Conservation (phyloP, 2,113 vertebrate genomes). For the Mormyrus iriodes region DNA sequence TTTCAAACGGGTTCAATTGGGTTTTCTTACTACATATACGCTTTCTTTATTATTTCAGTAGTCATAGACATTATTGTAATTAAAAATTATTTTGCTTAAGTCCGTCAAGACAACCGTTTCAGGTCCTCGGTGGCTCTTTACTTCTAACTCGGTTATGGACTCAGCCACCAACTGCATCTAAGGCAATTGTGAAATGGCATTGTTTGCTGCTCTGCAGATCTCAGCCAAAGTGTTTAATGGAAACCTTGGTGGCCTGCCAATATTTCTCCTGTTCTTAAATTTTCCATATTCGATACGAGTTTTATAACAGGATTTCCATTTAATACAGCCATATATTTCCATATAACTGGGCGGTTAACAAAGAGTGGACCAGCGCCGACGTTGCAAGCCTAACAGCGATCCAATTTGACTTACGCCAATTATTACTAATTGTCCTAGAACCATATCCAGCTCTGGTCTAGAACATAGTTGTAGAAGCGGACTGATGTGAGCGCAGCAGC, state of each 20-base stretch:
- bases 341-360: background rate
- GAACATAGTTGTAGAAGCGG: background rate
- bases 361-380: background rate
- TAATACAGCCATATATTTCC: background rate
- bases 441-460: background rate
- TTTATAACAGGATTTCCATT: background rate
- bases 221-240: conserved; percentile 16
- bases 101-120: background rate
- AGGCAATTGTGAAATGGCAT: background rate
- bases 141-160: background rate
- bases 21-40: background rate
- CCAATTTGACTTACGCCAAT: background rate
- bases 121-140: background rate
- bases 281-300: background rate
- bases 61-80: background rate
- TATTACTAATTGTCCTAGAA: background rate
- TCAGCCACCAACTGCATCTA: background rate
- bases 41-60: background rate
- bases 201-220: conserved; percentile 1
- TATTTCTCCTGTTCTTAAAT: background rate
- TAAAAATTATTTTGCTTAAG: background rate
- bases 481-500: background rate
- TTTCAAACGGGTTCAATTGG: background rate
- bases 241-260: conserved; percentile 21
- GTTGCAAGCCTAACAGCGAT: background rate